phyloP scores from a whole-genome alignment of 2,797 vertebrate genomes.

The Liasis olivaceus region DNA sequence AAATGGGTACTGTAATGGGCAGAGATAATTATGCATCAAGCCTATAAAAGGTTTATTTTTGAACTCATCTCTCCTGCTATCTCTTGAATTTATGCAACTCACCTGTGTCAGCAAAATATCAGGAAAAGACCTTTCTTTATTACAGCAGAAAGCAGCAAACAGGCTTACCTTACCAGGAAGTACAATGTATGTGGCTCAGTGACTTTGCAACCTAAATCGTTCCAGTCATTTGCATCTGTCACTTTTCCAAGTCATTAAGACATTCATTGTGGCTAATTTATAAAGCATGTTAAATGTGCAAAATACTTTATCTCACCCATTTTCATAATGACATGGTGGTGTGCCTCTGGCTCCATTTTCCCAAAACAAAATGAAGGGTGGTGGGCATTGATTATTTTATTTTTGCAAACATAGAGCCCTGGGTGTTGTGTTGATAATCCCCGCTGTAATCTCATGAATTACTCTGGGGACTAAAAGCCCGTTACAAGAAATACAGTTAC shows the following conservation, averaged over 20 bases:
- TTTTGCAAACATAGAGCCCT: not conserved
- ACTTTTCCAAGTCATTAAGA: slow-evolving; percentile 30
- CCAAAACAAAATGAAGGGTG: not conserved
- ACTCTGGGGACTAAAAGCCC: not conserved
- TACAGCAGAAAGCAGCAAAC: slow-evolving; percentile 54
- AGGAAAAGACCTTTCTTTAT: slow-evolving; percentile 59
- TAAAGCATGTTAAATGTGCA: not conserved
- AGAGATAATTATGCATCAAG: slow-evolving; percentile 45
- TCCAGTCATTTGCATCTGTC: slow-evolving; percentile 44
- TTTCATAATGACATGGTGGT: not conserved
- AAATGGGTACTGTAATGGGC: slow-evolving; percentile 61
- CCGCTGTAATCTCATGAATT: not conserved
- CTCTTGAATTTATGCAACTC: slow-evolving; percentile 44
- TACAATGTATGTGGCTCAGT: slow-evolving; percentile 32
- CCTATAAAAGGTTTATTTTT: slow-evolving; percentile 68
- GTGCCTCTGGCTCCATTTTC: not conserved
- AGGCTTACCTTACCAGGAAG: slow-evolving; percentile 56
- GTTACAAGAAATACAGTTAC: not conserved
- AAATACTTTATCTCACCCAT: not conserved
- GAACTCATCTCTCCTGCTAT: slow-evolving; percentile 27
- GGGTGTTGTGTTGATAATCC: not conserved
- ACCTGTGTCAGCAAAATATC: slow-evolving; percentile 67
- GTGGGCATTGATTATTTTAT: not conserved
- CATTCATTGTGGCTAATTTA: not conserved
- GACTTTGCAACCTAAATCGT: slow-evolving; percentile 42